Base-by-base conservation (phyloP, 2,888 invertebrate genomes). In the Pseudolycoriella hygida region DNA sequence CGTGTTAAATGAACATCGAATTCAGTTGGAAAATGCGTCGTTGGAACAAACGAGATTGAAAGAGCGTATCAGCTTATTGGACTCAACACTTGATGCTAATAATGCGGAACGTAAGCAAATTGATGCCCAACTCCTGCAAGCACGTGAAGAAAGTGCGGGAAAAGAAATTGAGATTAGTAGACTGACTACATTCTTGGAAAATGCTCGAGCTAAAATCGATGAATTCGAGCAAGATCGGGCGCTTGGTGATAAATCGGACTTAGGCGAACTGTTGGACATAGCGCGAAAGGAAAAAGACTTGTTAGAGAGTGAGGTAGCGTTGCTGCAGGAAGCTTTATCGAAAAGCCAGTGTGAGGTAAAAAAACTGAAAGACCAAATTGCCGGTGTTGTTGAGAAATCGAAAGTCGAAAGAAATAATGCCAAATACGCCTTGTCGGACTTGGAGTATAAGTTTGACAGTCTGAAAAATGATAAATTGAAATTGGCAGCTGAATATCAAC, bases 381-480 rank as follows among this genome's bases (percentile, higher is more conserved):
- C 71, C 2, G 71, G 72, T 14, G 63, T 79, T 25, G 77, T 77
- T 48, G 80, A 83, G 55, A 81, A 83, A 57, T 73, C 73, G 53
- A 80, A 77, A 67, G 82, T 84, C 38, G 78, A 80, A 0, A 75
- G 86, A 50, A 89, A 86, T 57, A 88, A 82, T 59, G 85, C 88
- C n/a, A 88, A 86, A 60, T 83, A 81, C 17, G 82, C 83, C 6
- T 74, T 87, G 51, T 78, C 80, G 1, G 86, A 88, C 58, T 66
- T 89, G 53, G 86, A 90, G 59, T 86, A 82, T 60, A 80, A 80
- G 50, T 65, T 83, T 43, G 80, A 83, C 53, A 80, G 80, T 54
- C 57, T 83, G 52, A 74, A 78, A 14, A 74, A 77, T 37, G 90
- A 90, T 55, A 81, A 82, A 53, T 62, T 72, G 0, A 75, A 77